These are phyloP conservation scores for Pteria penguin DNA, from an alignment of 2,888 invertebrate species.

Conservation along the genomic window DNA sequence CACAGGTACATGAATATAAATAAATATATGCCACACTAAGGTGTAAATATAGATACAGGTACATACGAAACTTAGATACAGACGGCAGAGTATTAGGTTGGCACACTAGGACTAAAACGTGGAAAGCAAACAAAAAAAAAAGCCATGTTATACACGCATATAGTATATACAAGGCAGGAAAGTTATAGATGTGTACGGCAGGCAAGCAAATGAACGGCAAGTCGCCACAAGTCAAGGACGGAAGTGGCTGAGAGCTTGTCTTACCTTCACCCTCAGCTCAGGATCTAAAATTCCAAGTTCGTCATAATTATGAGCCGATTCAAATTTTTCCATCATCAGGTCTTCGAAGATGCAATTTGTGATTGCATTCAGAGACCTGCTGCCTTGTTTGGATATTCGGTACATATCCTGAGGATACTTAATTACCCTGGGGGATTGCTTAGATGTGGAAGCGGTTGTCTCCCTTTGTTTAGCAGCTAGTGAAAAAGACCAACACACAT, in stretches of 20 bases:
- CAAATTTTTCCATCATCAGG: conserved; percentile 72
- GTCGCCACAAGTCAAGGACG: too few species aligned
- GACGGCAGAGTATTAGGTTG: too few species aligned
- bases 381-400: conserved; percentile 46
- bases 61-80: too few species aligned
- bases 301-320: conserved; percentile 74
- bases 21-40: too few species aligned
- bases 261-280: conserved; percentile 66
- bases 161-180: too few species aligned
- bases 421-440: conserved; percentile 53
- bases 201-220: too few species aligned
- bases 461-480: conserved; percentile 48
- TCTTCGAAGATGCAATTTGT: conserved; percentile 75
- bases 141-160: too few species aligned
- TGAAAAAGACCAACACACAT: conserved; percentile 42
- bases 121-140: too few species aligned
- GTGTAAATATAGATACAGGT: too few species aligned
- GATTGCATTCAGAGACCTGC: conserved; percentile 65
- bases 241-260: conserved; percentile 21
- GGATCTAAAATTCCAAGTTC: conserved; percentile 76
- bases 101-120: too few species aligned
- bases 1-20: too few species aligned
- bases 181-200: too few species aligned
- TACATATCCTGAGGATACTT: conserved; percentile 48
- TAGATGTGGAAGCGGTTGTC: conserved; percentile 47